Percentiles rank a stretch among this genome's conserved stretches.
These are phyloP conservation scores for Cladorhizidae sp. DNA, from an alignment of 37 sponge, comb jelly and placozoan genomes.

Conservation along the genomic window DNA sequence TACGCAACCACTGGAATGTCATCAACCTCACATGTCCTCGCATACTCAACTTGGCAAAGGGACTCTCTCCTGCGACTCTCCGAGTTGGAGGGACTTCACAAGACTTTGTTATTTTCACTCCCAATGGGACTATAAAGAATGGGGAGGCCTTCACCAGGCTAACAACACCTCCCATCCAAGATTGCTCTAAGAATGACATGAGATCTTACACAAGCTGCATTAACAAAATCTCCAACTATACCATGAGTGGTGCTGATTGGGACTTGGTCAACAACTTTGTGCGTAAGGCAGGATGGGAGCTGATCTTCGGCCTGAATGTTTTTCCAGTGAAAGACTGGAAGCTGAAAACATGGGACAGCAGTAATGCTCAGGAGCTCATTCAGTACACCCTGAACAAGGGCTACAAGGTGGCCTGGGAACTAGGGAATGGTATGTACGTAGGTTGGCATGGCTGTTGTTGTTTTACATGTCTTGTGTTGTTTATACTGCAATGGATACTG, in stretches of 20 bases:
- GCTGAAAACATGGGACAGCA: conserved; percentile 39
- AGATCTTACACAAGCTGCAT: no score
- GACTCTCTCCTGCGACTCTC: conserved; percentile 49
- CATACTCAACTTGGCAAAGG: conserved; percentile 59
- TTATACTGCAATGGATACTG: no score
- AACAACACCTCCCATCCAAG: not conserved
- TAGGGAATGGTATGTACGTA: conserved; percentile 68
- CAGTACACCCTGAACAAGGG: conserved; percentile 44
- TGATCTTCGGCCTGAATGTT: conserved; percentile 62
- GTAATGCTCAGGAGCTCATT: conserved; percentile 49
- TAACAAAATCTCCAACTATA: not conserved
- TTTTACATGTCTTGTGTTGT: no score
- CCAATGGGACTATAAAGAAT: no score
- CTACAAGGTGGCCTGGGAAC: conserved; percentile 58
- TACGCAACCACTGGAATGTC: conserved; percentile 17
- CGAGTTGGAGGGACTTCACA: conserved; percentile 56
- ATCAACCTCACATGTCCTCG: conserved; percentile 35
- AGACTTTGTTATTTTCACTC: conserved; percentile 47
- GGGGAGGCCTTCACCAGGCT: not conserved
- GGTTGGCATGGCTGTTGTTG: no score
- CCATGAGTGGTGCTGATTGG: conserved; percentile 42
- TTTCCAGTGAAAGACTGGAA: not conserved
- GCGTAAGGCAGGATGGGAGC: conserved; percentile 28
- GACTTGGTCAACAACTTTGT: conserved; percentile 46
- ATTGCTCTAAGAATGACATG: not conserved